These are phyloP conservation scores for Gracilinanus agilis DNA, from an alignment of 2,113 vertebrate species.

Conservation along the genomic window DNA sequence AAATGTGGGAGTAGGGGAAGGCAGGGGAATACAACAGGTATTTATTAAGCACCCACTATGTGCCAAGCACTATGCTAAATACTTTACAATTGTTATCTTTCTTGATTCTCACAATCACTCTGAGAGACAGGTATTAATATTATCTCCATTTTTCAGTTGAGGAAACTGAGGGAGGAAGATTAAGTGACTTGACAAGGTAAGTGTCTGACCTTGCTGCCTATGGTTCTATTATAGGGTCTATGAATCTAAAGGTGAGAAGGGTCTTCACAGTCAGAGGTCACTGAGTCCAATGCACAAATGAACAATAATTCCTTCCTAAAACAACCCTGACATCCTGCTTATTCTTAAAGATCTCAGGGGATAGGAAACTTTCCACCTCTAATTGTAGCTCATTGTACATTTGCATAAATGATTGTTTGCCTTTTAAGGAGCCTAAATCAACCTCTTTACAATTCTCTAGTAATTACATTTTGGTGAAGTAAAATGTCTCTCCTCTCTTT, in stretches of 20 bases:
- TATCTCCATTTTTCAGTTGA: not conserved
- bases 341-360: not conserved
- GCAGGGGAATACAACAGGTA: not conserved
- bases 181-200: not conserved
- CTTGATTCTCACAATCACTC: not conserved
- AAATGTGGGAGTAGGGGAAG: not conserved
- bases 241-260: not conserved
- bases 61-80: not conserved
- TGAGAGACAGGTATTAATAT: not conserved
- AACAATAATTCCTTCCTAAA: not conserved
- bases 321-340: not conserved
- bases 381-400: not conserved
- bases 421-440: not conserved
- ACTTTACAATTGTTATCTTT: not conserved
- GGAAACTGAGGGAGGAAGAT: not conserved
- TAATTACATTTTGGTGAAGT: not conserved
- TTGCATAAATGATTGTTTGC: not conserved
- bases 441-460: not conserved
- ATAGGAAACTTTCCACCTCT: not conserved
- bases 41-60: not conserved
- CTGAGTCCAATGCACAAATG: not conserved
- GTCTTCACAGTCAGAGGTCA: not conserved
- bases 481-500: not conserved
- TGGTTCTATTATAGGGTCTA: not conserved
- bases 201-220: not conserved